These are phyloP conservation scores for Trypoxylon attenuatum DNA, from an alignment of 2,888 invertebrate species.

Conservation along the genomic window DNA sequence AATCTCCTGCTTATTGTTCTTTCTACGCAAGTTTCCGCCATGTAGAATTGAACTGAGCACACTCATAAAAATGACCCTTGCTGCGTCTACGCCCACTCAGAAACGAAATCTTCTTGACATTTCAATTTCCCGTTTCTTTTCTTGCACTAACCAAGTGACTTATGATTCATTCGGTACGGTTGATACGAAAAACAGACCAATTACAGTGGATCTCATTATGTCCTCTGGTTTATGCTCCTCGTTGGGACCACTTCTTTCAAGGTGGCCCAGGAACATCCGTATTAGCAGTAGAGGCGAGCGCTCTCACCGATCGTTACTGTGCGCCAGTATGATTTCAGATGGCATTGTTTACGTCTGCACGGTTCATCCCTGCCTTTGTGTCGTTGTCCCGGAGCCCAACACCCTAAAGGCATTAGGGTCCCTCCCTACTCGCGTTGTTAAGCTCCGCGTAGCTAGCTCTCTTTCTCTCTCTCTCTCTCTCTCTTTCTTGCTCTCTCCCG, in stretches of 20 bases:
- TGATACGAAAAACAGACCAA: background rate
- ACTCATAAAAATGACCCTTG: too few species aligned
- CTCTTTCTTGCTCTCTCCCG: background rate
- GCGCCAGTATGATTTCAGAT: conserved; percentile 42
- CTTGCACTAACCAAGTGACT: too few species aligned
- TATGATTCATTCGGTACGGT: background rate
- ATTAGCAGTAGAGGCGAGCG: background rate
- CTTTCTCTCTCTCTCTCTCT: conserved; percentile 5
- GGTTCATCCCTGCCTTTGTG: conserved; percentile 46
- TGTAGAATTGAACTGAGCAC: too few species aligned
- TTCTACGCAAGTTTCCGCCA: too few species aligned
- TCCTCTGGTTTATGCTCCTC: too few species aligned
- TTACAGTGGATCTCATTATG: background rate
- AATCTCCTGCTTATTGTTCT: too few species aligned
- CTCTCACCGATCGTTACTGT: conserved; percentile 21
- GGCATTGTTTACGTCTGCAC: conserved; percentile 63
- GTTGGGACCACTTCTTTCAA: background rate
- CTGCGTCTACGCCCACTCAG: too few species aligned
- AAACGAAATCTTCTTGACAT: too few species aligned
- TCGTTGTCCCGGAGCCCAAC: background rate
- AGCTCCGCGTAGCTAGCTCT: background rate
- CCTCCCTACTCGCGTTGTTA: conserved; percentile 40
- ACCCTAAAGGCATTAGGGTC: conserved; percentile 36
- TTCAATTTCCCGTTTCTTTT: too few species aligned
- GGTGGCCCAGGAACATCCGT: background rate